Percentiles rank a stretch among this genome's conserved stretches.
These are phyloP conservation scores for Sphaerodactylus townsendi DNA, from an alignment of 2,113 vertebrate species.

Conservation along the genomic window DNA sequence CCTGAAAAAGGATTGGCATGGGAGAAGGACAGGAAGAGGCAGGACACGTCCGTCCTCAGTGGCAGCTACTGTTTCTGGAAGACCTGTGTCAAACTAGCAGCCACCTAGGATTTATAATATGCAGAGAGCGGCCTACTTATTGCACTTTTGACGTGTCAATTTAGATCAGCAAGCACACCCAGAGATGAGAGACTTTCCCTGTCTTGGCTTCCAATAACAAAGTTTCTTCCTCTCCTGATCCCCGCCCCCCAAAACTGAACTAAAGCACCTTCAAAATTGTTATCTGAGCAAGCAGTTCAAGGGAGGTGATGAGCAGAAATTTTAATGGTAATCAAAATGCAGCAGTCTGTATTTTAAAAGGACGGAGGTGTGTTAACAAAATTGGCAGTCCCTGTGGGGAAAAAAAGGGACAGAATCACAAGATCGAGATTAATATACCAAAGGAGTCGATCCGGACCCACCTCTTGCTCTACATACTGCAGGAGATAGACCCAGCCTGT, in stretches of 20 bases:
- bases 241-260: background rate
- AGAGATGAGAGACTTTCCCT: background rate
- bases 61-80: too few relatives aligned
- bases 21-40: background rate
- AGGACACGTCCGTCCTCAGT: too few relatives aligned
- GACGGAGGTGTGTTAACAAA: too few relatives aligned
- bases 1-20: too few relatives aligned
- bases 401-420: background rate
- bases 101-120: background rate
- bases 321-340: background rate
- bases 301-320: background rate
- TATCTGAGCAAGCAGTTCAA: background rate
- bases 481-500: conserved; percentile 96
- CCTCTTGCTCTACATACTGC: conserved; percentile 98
- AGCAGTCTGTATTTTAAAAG: background rate
- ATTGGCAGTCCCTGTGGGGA: background rate
- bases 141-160: background rate
- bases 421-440: background rate
- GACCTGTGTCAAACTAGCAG: background rate
- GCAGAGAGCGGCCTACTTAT: background rate
- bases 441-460: conserved; percentile 72
- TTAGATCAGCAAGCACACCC: background rate
- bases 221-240: background rate
- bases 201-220: too few relatives aligned
- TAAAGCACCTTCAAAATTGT: background rate